Base-by-base conservation (phyloP, 2,797 vertebrate genomes). In the Gallirallus australis region DNA sequence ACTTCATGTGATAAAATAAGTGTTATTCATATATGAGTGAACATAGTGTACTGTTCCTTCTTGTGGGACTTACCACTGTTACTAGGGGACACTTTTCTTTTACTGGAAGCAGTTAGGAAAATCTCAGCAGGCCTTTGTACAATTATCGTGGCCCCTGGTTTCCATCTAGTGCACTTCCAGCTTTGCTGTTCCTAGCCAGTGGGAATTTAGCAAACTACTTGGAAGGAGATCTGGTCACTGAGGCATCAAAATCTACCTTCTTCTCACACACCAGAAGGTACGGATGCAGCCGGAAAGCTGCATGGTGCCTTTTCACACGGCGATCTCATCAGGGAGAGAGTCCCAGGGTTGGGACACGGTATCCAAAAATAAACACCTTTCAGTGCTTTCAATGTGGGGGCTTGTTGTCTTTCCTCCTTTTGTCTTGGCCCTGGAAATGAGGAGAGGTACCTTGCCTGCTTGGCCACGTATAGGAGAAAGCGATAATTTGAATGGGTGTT, bases 1-100 rank as follows among this genome's bases (percentile, higher is more conserved):
- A 94, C 98, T 98, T 98, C 97, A 98, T 98, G 98, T 98, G 98
- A 98, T 98, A 99, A 99, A 99, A 99, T 98, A 98, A 97, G 97
- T 97, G 98, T 99, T 99, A 98, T 98, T 99, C 98, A 99, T 98
- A 98, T 98, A 97, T 98, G 98, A 99, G 98, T 98, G 98, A 98
- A 98, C 98, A 98, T 95, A 97, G 96, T 97, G 98, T 97, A 98
- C 97, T 94, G 95, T 95, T 98, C 97, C 98, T 98, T 98, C 98
- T 91, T 98, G 97, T 96, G 98, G 98, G 98, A 98, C 98, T 98
- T 97, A 95, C 97, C 84, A 94, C 97, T 95, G 88, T 97, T 97
- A 98, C 97, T 98, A 94, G 89, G 98, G 98, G 98, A 98, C 97
- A 91, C 97, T 98, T 98, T 98, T 98, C 98, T 98, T 98, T 98